Base-by-base conservation (phyloP, 2,888 invertebrate species). In the Leptarthrus brevirostris region DNA sequence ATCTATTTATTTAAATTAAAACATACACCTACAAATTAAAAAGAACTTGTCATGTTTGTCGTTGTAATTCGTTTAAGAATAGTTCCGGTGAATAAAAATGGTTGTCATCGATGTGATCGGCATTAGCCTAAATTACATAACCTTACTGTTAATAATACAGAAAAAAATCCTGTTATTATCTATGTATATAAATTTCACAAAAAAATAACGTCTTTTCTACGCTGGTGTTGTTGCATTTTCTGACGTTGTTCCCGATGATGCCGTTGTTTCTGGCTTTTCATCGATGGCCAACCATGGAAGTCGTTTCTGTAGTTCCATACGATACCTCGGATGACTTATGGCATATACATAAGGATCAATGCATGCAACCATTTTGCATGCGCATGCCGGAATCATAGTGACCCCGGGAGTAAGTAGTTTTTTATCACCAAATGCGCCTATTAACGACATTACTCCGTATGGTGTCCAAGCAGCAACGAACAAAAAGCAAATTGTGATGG, bases 331-430 rank as follows among this genome's bases (percentile, higher is more conserved):
- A 88, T 96, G 96, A 81, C 94, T 95, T 78, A 95, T 94, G 3
- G 95, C 95, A 80, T 95, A 95, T 1, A 95, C 91, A 87, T 95
- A 94, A 0, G 96, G 96, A 85, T 96, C 96, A 81, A 96, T 90
- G 84, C 96, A 95, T 0, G 96, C 95, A 0, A 96, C 95, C 70
- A 91, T 86, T 86, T 96, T 96, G 81, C 95, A 95, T 34, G 94
- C 89, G 76, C 93, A 90, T 0, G 95, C 94, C 3, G 95, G 95
- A 78, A 95, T 90, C 94, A 95, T 95, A 0, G 94, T 93, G 0
- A 91, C 90, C 0, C 84, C 84, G 0, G 93, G 93, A 0, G 93
- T 93, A 3, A 93, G 84, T 1, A 93, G 83, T 66, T 87, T 86
- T 81, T 89, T 89, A 83, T 94, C 90, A 18, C 95, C 95, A 80